Percentiles rank a stretch among this genome's conserved stretches.
phyloP scores from a whole-genome alignment of 2,888 invertebrate genomes.

The Drosophila vallismaia region DNA sequence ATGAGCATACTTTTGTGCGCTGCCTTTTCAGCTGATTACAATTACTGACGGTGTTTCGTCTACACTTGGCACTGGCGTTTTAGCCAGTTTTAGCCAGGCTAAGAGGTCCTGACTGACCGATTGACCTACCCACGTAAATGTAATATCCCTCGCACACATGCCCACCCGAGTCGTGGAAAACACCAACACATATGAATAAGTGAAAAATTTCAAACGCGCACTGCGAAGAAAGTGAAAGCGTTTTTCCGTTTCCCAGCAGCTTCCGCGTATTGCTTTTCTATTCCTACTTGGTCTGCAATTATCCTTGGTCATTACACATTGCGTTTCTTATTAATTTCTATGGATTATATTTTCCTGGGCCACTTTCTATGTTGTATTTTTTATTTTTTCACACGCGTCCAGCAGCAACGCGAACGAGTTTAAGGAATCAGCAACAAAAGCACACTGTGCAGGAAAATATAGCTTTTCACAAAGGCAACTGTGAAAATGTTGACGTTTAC shows the following conservation, averaged over 20 bases:
- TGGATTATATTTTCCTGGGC: conserved; percentile 34
- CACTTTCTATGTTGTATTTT: conserved; percentile 38
- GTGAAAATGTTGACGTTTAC: conserved; percentile 54
- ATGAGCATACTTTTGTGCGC: conserved; percentile 31
- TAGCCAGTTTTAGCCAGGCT: background rate
- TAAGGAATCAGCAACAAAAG: conserved; percentile 74
- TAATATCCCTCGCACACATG: conserved; percentile 53
- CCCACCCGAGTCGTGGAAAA: conserved; percentile 16
- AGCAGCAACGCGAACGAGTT: conserved; percentile 72
- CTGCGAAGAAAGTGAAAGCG: conserved; percentile 61
- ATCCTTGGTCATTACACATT: conserved; percentile 13
- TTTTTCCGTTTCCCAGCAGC: conserved; percentile 5
- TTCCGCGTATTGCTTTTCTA: background rate
- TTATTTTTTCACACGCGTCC: conserved; percentile 60
- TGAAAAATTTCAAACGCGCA: conserved; percentile 66
- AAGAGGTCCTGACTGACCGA: conserved; percentile 63
- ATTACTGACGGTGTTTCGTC: conserved; percentile 8
- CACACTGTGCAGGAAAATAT: conserved; percentile 73
- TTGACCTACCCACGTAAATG: conserved; percentile 78
- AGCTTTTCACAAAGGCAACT: conserved; percentile 62
- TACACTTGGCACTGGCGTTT: background rate
- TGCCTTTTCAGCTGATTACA: conserved; percentile 17
- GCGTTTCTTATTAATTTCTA: background rate
- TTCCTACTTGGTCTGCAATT: background rate
- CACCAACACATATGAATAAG: conserved; percentile 36